phyloP scores from a whole-genome alignment of 2,888 invertebrate species.

The Holacanthella duospinosa region DNA sequence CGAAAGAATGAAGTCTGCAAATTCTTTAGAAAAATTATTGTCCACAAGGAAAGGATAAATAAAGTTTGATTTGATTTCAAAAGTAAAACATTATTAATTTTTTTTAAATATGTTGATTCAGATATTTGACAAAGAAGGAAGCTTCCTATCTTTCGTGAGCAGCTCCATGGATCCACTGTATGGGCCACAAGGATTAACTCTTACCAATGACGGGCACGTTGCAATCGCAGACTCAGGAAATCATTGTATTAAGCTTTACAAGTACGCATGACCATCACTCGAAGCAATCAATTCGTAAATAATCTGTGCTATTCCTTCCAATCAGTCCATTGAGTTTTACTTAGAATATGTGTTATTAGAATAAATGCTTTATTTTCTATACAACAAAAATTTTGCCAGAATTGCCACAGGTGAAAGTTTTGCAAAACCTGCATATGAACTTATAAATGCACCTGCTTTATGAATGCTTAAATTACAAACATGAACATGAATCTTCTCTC shows the following conservation, averaged over 20 bases:
- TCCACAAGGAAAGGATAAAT: no score
- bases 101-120: conserved; percentile 31
- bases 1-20: no score
- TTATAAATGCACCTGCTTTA: no score
- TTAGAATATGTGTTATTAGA: no score
- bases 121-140: conserved; percentile 47
- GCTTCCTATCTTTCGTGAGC: conserved; percentile 46
- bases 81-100: conserved; percentile 2
- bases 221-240: conserved; percentile 49
- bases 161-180: conserved; percentile 46
- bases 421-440: no score
- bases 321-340: not conserved
- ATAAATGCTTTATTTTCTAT: no score
- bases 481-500: no score
- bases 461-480: no score
- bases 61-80: not conserved
- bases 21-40: not conserved
- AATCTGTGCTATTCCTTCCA: not conserved
- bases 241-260: conserved; percentile 48
- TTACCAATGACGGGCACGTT: conserved; percentile 44
- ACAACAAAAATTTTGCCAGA: no score
- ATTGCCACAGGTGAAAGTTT: no score
- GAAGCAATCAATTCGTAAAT: not conserved
- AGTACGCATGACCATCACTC: conserved; percentile 38
- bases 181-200: conserved; percentile 47